phyloP scores from a whole-genome alignment of 1,140 invertebrate genomes.

The Zaprionus davidi region DNA sequence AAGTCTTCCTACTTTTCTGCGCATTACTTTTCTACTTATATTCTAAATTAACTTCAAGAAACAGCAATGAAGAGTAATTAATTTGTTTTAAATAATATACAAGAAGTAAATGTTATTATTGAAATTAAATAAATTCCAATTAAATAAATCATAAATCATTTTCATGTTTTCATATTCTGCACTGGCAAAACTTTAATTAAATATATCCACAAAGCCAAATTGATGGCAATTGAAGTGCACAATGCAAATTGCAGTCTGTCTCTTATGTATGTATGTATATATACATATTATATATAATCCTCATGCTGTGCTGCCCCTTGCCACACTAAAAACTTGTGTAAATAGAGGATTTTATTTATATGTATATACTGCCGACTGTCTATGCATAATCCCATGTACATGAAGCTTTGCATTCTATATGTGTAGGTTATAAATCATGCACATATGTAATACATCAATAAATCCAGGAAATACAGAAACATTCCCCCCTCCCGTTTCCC shows the following conservation, averaged over 20 bases:
- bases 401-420: conserved; percentile 46
- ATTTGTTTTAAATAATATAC: no score
- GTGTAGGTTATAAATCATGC: conserved; percentile 43
- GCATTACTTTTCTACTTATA: no score
- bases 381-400: conserved; percentile 26
- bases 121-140: no score
- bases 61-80: no score
- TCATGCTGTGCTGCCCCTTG: neutral
- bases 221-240: neutral
- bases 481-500: neutral
- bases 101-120: no score
- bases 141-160: neutral
- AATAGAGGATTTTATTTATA: neutral
- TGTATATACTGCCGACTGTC: conserved; percentile 5
- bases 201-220: neutral
- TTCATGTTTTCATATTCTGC: neutral
- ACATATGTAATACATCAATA: conserved; percentile 41
- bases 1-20: no score
- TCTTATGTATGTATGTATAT: conserved; percentile 1
- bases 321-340: neutral
- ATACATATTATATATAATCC: neutral
- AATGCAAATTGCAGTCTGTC: neutral
- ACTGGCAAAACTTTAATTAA: neutral
- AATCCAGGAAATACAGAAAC: conserved; percentile 3
- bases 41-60: no score